Base-by-base conservation (phyloP, 1,140 invertebrate genomes). In the Heliconius congener region DNA sequence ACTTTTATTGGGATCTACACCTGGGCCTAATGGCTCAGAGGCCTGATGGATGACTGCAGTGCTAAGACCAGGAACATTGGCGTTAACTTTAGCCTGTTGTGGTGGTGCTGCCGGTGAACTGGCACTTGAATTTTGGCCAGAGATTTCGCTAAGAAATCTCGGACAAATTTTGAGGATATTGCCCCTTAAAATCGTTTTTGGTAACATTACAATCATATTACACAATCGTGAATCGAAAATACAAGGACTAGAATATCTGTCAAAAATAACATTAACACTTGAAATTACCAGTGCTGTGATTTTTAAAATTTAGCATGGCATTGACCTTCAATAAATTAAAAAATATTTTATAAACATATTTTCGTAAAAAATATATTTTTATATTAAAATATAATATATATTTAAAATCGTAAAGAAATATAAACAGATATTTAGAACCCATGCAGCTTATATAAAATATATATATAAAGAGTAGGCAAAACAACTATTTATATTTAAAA, bases 21-120 rank as follows among this genome's bases (percentile, higher is more conserved):
- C 96, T 57, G 97, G 97, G 8, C 97, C 97, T 75, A 98, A 96
- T 5, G 96, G 95, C 81, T 91, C 85, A 3, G 89, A 90, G 39
- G 96, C 93, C 39, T 96, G 91, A 78, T 95, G 95, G 2, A 97
- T 94, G 80, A 96, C 95, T 74, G 95, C 96, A 72, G 93, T 93
- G 84, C 95, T 97, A 1, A 97, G 90, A 39, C 97, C 97, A 81
- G 95, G 93, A 5, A 97, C 96, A 88, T 96, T 91, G 11, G 83
- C 74, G 82, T 88, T 81, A 72, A 79, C 77, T 74, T 80, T 75
- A 75, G 76, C 37, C 27, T 82, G 30, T 37, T 84, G 55, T 37
- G 86, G 72, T 19, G 83, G 57, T 39, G 83, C 8, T 5, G 83
- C 6, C 6, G 86, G 73, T 70, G 84, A 42, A 39, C 77, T 70